phyloP scores from a whole-genome alignment of 2,888 invertebrate species.

The Eudasyphora cyanicolor region DNA sequence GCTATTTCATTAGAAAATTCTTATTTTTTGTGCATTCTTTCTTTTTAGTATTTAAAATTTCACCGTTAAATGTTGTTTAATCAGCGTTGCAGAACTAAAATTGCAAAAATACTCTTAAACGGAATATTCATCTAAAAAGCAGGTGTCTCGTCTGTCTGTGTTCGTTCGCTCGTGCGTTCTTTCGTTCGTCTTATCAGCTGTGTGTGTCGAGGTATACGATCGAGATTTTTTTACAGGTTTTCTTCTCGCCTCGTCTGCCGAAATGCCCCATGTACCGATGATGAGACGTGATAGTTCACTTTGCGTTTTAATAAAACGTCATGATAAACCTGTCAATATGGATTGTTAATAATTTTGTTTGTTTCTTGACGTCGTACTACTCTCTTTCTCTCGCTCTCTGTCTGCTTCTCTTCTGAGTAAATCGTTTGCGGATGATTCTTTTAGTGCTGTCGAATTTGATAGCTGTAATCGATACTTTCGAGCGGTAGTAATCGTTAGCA shows the following conservation, averaged over 20 bases:
- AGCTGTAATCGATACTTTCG: not conserved
- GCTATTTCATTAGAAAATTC: not conserved
- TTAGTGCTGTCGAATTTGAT: not conserved
- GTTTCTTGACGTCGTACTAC: not conserved
- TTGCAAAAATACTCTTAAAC: not conserved
- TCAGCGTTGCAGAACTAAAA: not conserved
- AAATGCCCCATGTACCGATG: not conserved
- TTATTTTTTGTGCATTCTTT: not conserved
- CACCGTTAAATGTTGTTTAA: not conserved
- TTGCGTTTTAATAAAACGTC: conserved; percentile 46
- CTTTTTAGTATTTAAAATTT: not conserved
- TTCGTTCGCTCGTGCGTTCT: too few species aligned
- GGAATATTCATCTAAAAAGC: not conserved
- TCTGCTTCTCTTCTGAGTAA: not conserved
- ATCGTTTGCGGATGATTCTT: not conserved
- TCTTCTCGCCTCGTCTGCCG: conserved; percentile 1
- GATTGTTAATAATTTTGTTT: conserved; percentile 14
- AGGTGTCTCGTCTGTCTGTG: conserved; percentile 1
- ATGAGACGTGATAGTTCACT: conserved; percentile 12
- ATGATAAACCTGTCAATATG: conserved; percentile 42
- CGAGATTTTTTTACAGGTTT: conserved; percentile 43
- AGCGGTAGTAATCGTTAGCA: not conserved
- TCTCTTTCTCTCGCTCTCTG: not conserved
- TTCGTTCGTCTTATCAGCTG: not conserved
- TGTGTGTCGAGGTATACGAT: conserved; percentile 18